Base-by-base conservation (phyloP, 2,797 vertebrate genomes). In the Chromobotia macracanthus region DNA sequence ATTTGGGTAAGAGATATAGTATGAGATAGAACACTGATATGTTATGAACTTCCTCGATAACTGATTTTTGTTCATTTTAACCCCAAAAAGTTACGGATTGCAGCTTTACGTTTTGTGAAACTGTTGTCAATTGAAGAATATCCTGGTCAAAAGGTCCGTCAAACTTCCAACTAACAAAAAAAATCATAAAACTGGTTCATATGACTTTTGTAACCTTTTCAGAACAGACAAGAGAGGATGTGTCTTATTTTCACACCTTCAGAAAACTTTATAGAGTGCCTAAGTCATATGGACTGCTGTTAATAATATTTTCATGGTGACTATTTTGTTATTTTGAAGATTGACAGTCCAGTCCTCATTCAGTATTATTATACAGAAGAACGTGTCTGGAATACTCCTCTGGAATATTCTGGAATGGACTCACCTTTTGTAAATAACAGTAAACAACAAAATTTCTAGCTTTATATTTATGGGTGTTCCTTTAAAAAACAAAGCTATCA, bases 401-500 rank as follows among this genome's bases (percentile, higher is more conserved):
- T n/a, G n/a, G n/a, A n/a, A n/a, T n/a, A n/a, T n/a, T n/a, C n/a
- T n/a, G n/a, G n/a, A n/a, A n/a, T n/a, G n/a, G n/a, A n/a, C n/a
- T n/a, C n/a, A n/a, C n/a, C n/a, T n/a, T n/a, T n/a, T n/a, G n/a
- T n/a, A n/a, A n/a, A n/a, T n/a, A n/a, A n/a, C n/a, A 21, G 10
- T 23, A 23, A 56, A 56, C 0, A n/a, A 51, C 18, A n/a, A 5
- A 51, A 51, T n/a, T 51, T 5, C n/a, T 7, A 18, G 13, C 12
- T 60, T 28, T 13, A 58, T 23, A 58, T 23, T 58, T 58, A 5
- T 28, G 25, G 1, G 12, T 31, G 25, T 38, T 10, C 31, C 8
- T 64, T n/a, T 75, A 65, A 65, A 38, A 55, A 67, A 21, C 65
- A 77, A 35, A 56, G 23, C 25, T 21, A 16, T 58, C 18, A 68